These are phyloP conservation scores for Crioceris asparagi DNA, from an alignment of 2,888 invertebrate species.

Conservation along the genomic window DNA sequence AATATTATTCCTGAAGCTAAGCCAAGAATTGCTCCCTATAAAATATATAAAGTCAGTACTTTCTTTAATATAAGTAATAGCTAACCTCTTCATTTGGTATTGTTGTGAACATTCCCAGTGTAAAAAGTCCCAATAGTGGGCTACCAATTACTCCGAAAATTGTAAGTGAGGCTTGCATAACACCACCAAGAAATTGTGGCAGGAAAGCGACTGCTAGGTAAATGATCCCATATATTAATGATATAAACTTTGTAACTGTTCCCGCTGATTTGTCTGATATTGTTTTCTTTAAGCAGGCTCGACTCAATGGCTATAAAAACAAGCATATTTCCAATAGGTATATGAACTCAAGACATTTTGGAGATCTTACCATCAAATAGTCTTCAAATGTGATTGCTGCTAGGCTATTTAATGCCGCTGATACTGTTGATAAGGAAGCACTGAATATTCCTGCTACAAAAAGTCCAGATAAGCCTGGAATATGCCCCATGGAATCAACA, in stretches of 20 bases:
- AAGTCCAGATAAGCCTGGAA: constrained; percentile 76
- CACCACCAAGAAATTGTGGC: constrained; percentile 70
- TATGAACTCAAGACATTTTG: not conserved
- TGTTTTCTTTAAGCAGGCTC: constrained; percentile 29
- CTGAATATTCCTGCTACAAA: constrained; percentile 89
- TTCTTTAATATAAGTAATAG: too few species aligned
- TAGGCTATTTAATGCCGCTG: constrained; percentile 81
- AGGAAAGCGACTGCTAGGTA: constrained; percentile 75
- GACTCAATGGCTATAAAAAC: constrained; percentile 35
- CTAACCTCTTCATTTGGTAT: constrained; percentile 58
- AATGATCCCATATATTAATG: constrained; percentile 59
- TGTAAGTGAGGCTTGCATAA: constrained; percentile 78
- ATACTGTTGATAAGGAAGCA: constrained; percentile 83
- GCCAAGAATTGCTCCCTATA: constrained; percentile 59
- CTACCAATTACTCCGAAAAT: constrained; percentile 84
- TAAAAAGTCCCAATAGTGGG: constrained; percentile 75
- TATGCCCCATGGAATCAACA: constrained; percentile 58
- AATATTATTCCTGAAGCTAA: constrained; percentile 53
- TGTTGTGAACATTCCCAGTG: constrained; percentile 73
- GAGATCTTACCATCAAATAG: constrained; percentile 49
- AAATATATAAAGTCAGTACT: too few species aligned
- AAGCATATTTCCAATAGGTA: too few species aligned
- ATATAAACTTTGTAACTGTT: constrained; percentile 54
- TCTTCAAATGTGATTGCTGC: constrained; percentile 86
- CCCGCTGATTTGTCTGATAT: constrained; percentile 38